Base-by-base conservation (phyloP, 2,113 vertebrate genomes). In the Phrynosoma blainvillii region DNA sequence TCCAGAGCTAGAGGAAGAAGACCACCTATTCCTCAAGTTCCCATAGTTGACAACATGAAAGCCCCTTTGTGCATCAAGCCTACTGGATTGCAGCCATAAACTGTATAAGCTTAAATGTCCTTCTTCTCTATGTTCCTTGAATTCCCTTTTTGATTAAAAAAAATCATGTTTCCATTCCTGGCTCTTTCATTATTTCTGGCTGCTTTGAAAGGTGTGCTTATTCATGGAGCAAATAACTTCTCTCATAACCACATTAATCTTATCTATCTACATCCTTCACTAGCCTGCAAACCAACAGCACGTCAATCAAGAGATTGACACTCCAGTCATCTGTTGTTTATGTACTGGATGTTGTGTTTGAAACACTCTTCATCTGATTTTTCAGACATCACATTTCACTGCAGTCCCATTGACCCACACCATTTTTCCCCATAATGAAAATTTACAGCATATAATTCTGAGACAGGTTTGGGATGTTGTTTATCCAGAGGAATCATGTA, bases 141-240 rank as follows among this genome's bases (percentile, higher is more conserved):
- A 21, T 54, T 3, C 0, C 56, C 65, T 88, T 52, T 77, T 90
- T 85, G 90, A 76, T 79, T 73, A 62, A 62, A 62, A 1, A 4
- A 73, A 91, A 73, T 84, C 88, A 32, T 87, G 81, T 88, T 91
- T 93, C 84, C 27, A 89, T 82, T 90, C 84, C 32, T 80, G 14
- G 30, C n/a, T 7, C 32, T 93, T 93, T 93, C 70, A 89, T 54
- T 79, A 11, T 11, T 85, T 70, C 85, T 88, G 14, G 25, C 56
- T 91, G 16, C 79, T 91, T 85, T 94, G 87, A 94, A 94, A 91
- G 25, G 14, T 75, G 42, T 90, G 52, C 32, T 92, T 93, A 92
- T 77, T 93, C 66, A 92, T 84, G 76, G 74, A 92, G 73, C 88
- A 95, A 96, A 94, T 92, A 94, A 95, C 70, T 93, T 76, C 30